Conservation (phyloP, 2,113 vertebrate species). For the Tychaedon coryphoeus region DNA sequence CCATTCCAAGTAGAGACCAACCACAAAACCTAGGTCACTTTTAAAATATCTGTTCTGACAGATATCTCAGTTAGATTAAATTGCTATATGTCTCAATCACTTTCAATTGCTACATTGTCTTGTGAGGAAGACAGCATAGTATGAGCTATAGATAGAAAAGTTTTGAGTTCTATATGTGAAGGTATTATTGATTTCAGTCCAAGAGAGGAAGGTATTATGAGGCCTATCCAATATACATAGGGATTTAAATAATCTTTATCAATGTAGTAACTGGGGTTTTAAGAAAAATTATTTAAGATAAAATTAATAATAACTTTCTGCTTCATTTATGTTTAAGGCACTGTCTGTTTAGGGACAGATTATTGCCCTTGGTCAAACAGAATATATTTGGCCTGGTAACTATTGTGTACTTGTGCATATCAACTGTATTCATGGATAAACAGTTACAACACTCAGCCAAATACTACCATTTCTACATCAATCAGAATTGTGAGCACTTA, state of each 20-base stretch:
- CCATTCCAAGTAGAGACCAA: not conserved
- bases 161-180: not conserved
- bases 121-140: not conserved
- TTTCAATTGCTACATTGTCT: not conserved
- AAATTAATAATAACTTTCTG: not conserved
- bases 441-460: not conserved
- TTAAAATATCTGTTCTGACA: not conserved
- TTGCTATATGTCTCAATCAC: not conserved
- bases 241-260: not conserved
- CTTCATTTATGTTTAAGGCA: not conserved
- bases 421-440: not conserved
- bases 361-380: not conserved
- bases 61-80: not conserved
- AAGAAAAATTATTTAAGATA: not conserved
- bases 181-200: not conserved
- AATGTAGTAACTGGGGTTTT: not conserved
- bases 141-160: not conserved
- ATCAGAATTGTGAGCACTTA: not conserved
- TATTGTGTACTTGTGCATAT: not conserved
- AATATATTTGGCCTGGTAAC: not conserved
- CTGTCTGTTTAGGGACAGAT: not conserved
- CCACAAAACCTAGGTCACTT: not conserved
- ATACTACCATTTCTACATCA: not conserved
- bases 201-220: not conserved
- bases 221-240: not conserved